Evolutionary conservation across 2,888 invertebrate genomes (phyloP), one percentile per base, ranked within the genome.

Genomic region (Apodemia mormo): DNA sequence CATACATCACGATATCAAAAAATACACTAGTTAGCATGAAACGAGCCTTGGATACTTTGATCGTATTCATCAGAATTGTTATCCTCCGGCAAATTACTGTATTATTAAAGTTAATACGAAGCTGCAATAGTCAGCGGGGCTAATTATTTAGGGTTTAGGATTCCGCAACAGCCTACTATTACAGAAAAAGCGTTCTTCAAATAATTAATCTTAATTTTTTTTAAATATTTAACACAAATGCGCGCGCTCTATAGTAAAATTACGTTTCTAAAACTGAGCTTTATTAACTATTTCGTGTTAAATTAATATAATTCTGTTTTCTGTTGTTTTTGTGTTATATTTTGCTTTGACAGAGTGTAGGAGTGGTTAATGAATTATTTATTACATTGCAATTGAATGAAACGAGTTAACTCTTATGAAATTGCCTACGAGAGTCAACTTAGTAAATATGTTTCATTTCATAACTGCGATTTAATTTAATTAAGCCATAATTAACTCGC

Each of bases 281-380:
- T 52, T 52, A 52, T 6, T 6, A 52, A 52, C 14, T 52, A 52
- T 52, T 14, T 52, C 52, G 10, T 52, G 6, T 52, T 52, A 14
- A 52, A n/a, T 52, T 52, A n/a, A 52, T 52, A n/a, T 52, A 52
- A 9, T 52, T 52, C 6, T 52, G 14, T 52, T 52, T 52, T 52
- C 52, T 52, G 52, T 52, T 61, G 33, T 61, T 30, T 61, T 61
- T 33, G 33, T 29, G 14, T 33, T 33, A 61, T 12, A 61, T 29
- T 58, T 58, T 58, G 58, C 33, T 61, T 12, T 12, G 33, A 61
- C 10, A 58, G 30, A 14, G 30, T 12, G 52, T n/a, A n/a, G 52
- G 52, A 14, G 52, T 52, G 52, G 14, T n/a, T n/a, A 12, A 33
- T 61, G 33, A 61, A 61, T 61, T 61, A 61, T 61, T 61, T 61